Base-by-base conservation (phyloP, 2,888 invertebrate species). In the Atrina japonica region DNA sequence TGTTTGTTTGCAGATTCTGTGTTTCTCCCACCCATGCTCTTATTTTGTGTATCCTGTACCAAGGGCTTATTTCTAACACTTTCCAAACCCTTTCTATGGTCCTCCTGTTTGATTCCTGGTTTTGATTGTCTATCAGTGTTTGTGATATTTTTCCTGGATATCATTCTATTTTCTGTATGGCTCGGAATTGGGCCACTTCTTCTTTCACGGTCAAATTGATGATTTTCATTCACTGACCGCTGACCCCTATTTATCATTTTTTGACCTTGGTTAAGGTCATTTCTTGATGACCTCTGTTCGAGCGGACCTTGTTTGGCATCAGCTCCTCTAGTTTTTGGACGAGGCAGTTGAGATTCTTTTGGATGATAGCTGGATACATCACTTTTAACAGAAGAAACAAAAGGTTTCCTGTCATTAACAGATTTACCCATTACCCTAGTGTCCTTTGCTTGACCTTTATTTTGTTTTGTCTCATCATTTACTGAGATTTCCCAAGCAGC, bases 401-500 rank as follows among this genome's bases (percentile, higher is more conserved):
- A 64, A 1, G 64, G 64, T 35, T 40, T 50, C 43, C 43, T 53
- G 23, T 64, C 50, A 41, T 41, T 27, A 9, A 41, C 11, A 16
- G 27, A 1, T 43, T 53, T 64, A 21, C 41, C 25, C 27, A 18
- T 23, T 21, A 25, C 23, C 52, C 29, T 67, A 2, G 29, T 18
- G 9, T 50, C 53, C 29, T 52, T 67, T 14, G 9, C 21, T 3
- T 45, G 27, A 63, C 40, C 30, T 23, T 21, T 40, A n/a, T 40
- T 23, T 23, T 60, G 59, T 23, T 43, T 59, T 58, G 52, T 16
- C 16, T 49, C 43, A 21, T 67, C 67, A 25, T 35, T 41, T n/a
- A 18, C 29, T 11, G 67, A 60, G 25, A 67, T 60, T 43, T 67
- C 60, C 67, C 67, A 67, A 21, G 67, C 50, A 16, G 67, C 55